Evolutionary conservation across 2,888 invertebrate species (phyloP).

Genomic region (Scelioninae gen. 2): DNA sequence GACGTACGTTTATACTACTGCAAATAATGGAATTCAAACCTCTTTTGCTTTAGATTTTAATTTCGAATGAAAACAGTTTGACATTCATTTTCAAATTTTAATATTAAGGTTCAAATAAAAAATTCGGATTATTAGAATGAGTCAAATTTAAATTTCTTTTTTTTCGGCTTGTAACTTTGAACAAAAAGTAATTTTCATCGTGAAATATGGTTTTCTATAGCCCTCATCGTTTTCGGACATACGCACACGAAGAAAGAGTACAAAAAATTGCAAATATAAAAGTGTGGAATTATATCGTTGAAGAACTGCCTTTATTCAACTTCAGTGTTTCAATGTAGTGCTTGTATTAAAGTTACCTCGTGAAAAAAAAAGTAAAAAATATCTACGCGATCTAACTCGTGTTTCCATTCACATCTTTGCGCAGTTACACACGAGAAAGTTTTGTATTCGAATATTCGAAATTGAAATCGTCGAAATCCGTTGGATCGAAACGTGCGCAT

Average conservation of each 20-base stretch:
- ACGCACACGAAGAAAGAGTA: conserved; percentile 3
- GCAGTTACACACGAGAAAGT: conserved; percentile 20
- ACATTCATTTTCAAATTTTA: no score
- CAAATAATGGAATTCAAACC: no score
- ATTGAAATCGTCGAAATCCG: conserved; percentile 29
- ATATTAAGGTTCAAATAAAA: no score
- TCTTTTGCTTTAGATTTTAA: no score
- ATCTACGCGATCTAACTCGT: conserved; percentile 20
- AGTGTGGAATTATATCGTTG: conserved; percentile 29
- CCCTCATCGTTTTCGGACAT: background rate
- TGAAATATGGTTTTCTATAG: conserved; percentile 1
- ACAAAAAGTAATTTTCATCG: background rate
- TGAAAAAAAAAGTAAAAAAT: conserved; percentile 21
- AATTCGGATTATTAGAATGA: no score
- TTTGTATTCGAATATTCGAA: conserved; percentile 15
- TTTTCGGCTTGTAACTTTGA: no score
- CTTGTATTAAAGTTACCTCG: conserved; percentile 45
- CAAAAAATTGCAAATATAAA: conserved; percentile 29
- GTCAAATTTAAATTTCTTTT: no score
- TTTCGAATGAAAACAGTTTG: no score
- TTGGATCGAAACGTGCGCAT: conserved; percentile 15
- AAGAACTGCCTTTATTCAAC: conserved; percentile 29
- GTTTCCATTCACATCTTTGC: conserved; percentile 40
- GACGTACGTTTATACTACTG: no score
- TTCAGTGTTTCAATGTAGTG: conserved; percentile 38